phyloP scores from a whole-genome alignment of 2,113 vertebrate genomes.

The Dipodomys ordii region DNA sequence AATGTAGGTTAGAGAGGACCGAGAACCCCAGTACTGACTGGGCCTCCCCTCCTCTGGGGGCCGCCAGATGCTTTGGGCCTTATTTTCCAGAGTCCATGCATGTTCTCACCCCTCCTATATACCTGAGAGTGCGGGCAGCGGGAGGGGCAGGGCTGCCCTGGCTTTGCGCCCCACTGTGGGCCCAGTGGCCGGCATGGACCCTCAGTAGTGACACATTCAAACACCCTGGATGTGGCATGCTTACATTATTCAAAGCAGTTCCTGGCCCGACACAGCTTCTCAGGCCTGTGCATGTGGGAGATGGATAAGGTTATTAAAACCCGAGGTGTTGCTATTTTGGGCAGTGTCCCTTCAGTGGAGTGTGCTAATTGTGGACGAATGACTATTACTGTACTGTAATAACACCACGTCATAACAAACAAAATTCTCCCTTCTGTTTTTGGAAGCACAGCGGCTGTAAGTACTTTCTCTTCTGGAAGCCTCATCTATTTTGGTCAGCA shows the following conservation, averaged over 20 bases:
- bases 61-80: background rate
- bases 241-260: constrained; percentile 55
- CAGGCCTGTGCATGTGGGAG: background rate
- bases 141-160: background rate
- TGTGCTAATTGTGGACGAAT: background rate
- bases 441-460: background rate
- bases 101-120: background rate
- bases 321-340: constrained; percentile 59
- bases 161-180: background rate
- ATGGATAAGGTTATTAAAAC: constrained; percentile 62
- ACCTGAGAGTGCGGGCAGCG: background rate
- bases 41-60: no score
- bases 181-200: background rate
- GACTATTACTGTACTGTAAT: background rate
- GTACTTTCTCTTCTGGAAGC: background rate
- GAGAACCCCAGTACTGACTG: background rate
- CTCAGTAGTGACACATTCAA: background rate
- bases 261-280: background rate
- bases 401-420: background rate
- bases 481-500: background rate
- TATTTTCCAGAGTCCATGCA: background rate
- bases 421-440: constrained; percentile 19
- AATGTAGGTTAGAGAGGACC: background rate
- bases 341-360: background rate
- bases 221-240: background rate